Base-by-base conservation (phyloP, 2,113 vertebrate species). In the Lathamus discolor region DNA sequence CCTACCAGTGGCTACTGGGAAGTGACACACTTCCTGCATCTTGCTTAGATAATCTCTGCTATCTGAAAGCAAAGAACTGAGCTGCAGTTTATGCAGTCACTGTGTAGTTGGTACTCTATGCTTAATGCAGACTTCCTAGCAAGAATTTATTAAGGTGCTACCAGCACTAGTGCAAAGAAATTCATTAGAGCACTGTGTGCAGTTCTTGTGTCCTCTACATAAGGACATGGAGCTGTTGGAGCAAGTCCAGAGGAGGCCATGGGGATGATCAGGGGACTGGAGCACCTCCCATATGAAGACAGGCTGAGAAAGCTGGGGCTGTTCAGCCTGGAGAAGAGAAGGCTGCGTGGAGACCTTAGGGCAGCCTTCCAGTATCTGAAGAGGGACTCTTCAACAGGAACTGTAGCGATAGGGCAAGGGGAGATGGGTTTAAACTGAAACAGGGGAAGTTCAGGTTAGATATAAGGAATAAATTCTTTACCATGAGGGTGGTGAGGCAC, bases 11-110 rank as follows among this genome's bases (percentile, higher is more conserved):
- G 73, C 59, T 76, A 41, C 77, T 79, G 86, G 85, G 88, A 97
- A 95, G 72, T 90, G 93, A 94, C 83, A 96, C 57, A n/a, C 18
- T 94, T 97, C 93, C 92, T 93, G 63, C 66, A n/a, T 20, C 66
- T 94, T 73, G 54, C 57, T 37, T 79, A 85, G 63, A 91, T 73
- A 61, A 64, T 39, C 28, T 75, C 80, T 75, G 52, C 37, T 35
- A 14, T 10, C 37, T 11, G 29, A 92, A 48, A 72, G 69, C 0
- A 1, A 63, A 89, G 48, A 81, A 41, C 16, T 7, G 7, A 91
- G 43, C 57, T n/a, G 25, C 70, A 87, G 25, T 48, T 90, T 33
- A n/a, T 18, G n/a, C 5, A 78, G 64, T 33, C 14, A 14, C 37
- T 46, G 23, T 11, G 28, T 12, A 59, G 48, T 12, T 35, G 24